These are phyloP conservation scores for Zele albiditarsus DNA, from an alignment of 2,888 invertebrate species.

Conservation along the genomic window DNA sequence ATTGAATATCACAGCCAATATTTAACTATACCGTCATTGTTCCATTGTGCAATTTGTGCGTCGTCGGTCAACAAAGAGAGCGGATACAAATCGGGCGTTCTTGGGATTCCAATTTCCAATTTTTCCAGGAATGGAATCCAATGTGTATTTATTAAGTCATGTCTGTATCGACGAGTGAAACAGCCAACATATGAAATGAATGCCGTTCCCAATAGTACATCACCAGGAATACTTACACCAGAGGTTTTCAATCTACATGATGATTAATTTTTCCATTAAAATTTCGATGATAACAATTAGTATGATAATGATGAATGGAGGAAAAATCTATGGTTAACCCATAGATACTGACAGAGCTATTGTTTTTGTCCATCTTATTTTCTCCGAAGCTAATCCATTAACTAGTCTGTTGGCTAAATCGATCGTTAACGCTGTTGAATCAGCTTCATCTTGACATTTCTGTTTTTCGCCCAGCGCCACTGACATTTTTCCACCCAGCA, in stretches of 20 bases:
- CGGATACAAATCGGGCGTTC: constrained; percentile 86
- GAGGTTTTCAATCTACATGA: constrained; percentile 79
- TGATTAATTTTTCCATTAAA: neutral
- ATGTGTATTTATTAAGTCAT: constrained; percentile 83
- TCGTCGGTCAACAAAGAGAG: constrained; percentile 92
- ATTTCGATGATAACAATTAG: no score
- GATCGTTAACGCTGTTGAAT: constrained; percentile 90
- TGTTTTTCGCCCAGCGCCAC: constrained; percentile 89
- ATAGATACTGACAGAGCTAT: constrained; percentile 73
- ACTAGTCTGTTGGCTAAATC: constrained; percentile 93
- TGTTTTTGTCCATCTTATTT: constrained; percentile 85
- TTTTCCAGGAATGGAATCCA: constrained; percentile 88
- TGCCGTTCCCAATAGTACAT: constrained; percentile 90
- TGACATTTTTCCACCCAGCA: constrained; percentile 88
- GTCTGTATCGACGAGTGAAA: constrained; percentile 88
- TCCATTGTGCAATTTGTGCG: constrained; percentile 94
- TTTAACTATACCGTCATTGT: constrained; percentile 83
- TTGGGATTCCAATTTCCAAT: constrained; percentile 84
- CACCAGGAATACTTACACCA: constrained; percentile 88
- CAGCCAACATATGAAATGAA: constrained; percentile 97
- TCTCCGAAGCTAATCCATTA: constrained; percentile 94
- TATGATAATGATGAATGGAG: constrained; percentile 4
- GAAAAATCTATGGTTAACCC: constrained; percentile 3
- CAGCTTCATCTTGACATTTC: constrained; percentile 94
- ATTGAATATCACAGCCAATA: neutral